Conservation (phyloP, 2,888 invertebrate species). For the Standfussiana lucernea region DNA sequence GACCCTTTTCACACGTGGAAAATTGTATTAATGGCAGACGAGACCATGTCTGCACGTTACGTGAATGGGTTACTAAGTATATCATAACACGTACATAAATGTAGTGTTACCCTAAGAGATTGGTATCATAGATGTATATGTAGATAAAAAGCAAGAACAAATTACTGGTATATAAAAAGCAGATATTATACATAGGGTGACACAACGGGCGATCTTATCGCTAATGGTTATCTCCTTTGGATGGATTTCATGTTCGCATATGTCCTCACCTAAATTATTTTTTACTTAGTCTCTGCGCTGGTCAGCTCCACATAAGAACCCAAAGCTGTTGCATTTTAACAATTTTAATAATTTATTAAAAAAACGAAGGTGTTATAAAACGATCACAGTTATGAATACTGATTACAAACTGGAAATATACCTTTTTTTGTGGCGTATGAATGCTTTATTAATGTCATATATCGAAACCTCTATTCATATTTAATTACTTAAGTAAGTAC, state of each 20-base stretch:
- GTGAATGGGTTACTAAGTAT: conserved; percentile 15
- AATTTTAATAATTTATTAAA: neutral
- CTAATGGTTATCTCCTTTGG: neutral
- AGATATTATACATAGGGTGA: neutral
- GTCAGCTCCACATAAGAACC: neutral
- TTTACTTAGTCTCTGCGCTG: neutral
- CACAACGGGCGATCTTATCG: neutral
- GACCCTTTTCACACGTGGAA: conserved; percentile 31
- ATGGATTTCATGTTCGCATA: neutral
- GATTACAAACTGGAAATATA: neutral
- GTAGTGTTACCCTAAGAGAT: neutral
- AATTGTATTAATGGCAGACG: conserved; percentile 38
- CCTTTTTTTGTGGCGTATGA: neutral
- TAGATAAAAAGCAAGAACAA: neutral
- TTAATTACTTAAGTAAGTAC: neutral
- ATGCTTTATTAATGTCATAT: neutral
- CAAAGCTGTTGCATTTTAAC: neutral
- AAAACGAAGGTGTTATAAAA: neutral
- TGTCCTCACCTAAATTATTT: neutral
- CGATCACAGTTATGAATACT: neutral
- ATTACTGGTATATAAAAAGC: neutral
- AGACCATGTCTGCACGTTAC: conserved; percentile 36
- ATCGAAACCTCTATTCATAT: conserved; percentile 3
- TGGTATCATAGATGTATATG: neutral
- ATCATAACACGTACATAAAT: neutral